phyloP scores from a whole-genome alignment of 2,888 invertebrate genomes.

The Imbricaverruca yamaguchii region DNA sequence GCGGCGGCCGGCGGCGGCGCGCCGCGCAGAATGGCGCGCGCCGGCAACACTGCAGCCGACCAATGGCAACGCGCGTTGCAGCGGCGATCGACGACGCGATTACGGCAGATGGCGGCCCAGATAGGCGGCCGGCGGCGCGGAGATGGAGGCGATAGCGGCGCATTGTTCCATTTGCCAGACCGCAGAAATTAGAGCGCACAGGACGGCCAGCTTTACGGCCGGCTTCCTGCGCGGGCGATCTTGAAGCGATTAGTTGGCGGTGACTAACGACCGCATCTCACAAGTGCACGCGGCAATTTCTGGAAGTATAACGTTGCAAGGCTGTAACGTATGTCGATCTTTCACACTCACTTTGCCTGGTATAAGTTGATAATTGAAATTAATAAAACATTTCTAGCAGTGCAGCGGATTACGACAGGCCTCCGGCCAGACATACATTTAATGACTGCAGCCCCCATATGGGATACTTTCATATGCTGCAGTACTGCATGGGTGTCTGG shows the following conservation, averaged over 20 bases:
- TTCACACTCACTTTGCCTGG: neutral
- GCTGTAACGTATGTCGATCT: neutral
- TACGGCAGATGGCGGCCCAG: neutral
- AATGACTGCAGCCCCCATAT: too few relatives aligned
- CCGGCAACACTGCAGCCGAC: neutral
- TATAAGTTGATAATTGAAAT: neutral
- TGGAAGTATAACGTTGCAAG: neutral
- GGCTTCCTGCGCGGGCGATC: neutral
- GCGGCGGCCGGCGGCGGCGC: neutral
- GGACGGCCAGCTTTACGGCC: neutral
- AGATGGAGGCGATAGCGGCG: neutral
- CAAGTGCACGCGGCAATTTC: neutral
- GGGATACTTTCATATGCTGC: too few relatives aligned
- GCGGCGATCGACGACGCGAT: neutral
- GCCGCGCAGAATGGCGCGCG: constrained; percentile 7
- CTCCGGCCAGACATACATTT: too few relatives aligned
- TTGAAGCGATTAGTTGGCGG: neutral
- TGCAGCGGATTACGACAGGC: too few relatives aligned
- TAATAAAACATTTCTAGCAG: neutral
- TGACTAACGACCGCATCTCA: neutral
- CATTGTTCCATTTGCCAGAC: neutral
- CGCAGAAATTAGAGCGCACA: neutral
- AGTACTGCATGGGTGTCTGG: too few relatives aligned
- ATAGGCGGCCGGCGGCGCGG: neutral
- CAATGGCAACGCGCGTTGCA: constrained; percentile 15